Evolutionary conservation across 2,888 invertebrate species (phyloP), one percentile per base, ranked within the genome.

Genomic region (Andrena trimmerana): DNA sequence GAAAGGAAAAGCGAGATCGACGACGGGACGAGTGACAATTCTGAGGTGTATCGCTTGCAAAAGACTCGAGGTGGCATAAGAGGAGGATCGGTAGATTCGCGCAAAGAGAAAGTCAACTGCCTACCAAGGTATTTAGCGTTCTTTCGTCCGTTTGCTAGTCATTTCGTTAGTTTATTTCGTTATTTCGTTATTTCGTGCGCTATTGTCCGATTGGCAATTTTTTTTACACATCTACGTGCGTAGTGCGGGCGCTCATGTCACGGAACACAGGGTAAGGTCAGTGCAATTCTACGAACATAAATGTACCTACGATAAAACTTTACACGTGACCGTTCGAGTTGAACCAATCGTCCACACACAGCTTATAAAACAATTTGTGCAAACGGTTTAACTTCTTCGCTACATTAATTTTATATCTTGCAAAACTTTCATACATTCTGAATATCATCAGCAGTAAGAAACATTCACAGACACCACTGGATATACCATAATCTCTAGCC

Each of bases 231-330:
- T 24, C 33, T 29, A 20, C 6, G 13, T 67, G 50, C 33, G 54
- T 54, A 52, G 50, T 48, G 63, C 57, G 33, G 8, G 52, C 79
- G 71, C 50, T 72, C 62, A 52, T 76, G 78, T 86, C 78, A 83
- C 89, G 79, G 78, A 84, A 81, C 84, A 76, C 82, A 84, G 77
- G 90, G 90, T 90, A 91, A 92, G 92, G 92, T 92, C 87, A 91
- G 93, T 93, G 90, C 91, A 92, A 92, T 83, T 91, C 42, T 42
- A 42, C 5, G 16, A 16, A 42, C 13, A 16, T 42, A 42, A 16
- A 42, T 16, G 42, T 42, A 16, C 5, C 16, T 42, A 42, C 42
- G 42, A 71, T 73, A 75, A 71, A 59, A 24, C 66, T 24, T 31
- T 27, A 48, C 16, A 7, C 20, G 16, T 24, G 20, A 1, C 59